These are phyloP conservation scores for Cyprinodon brontotheroides DNA, from an alignment of 2,113 vertebrate species.

Conservation along the genomic window DNA sequence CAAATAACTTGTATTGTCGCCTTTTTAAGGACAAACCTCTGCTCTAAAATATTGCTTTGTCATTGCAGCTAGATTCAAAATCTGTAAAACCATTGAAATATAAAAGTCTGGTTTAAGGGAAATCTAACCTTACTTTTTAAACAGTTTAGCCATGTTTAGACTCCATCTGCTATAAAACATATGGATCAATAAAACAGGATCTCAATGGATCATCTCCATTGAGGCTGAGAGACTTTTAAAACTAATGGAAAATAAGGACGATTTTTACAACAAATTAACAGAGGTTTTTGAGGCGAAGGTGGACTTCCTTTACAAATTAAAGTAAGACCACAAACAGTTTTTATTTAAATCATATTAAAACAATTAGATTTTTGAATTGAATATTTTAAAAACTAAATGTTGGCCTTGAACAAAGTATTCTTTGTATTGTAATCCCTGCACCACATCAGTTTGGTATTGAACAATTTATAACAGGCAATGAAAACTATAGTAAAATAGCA, in stretches of 20 bases:
- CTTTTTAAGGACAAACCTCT: slow-evolving; percentile 28
- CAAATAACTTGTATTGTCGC: slow-evolving; percentile 4
- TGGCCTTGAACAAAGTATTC: too few species aligned
- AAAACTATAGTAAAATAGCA: slow-evolving; percentile 79
- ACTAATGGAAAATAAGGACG: too few species aligned
- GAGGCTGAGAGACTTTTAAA: too few species aligned
- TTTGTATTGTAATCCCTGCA: slow-evolving; percentile 26
- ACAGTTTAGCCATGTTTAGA: slow-evolving; percentile 1
- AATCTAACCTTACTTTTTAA: slow-evolving; percentile 17
- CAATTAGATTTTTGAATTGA: too few species aligned
- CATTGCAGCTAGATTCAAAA: slow-evolving; percentile 13
- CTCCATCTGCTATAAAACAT: slow-evolving; percentile 21
- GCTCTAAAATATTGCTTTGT: slow-evolving; percentile 25
- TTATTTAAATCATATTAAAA: too few species aligned
- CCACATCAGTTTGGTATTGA: slow-evolving; percentile 56
- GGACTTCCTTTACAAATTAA: too few species aligned
- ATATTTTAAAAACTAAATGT: too few species aligned
- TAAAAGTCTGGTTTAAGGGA: slow-evolving; percentile 38
- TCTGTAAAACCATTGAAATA: slow-evolving; percentile 27
- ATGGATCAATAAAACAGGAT: too few species aligned
- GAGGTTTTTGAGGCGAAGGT: too few species aligned
- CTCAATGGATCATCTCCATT: too few species aligned
- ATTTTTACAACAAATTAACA: too few species aligned
- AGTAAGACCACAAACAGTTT: too few species aligned
- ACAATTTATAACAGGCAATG: slow-evolving; percentile 72